Evolutionary conservation across 2,888 invertebrate species (phyloP).

Genomic region (Parnassius glacialis): DNA sequence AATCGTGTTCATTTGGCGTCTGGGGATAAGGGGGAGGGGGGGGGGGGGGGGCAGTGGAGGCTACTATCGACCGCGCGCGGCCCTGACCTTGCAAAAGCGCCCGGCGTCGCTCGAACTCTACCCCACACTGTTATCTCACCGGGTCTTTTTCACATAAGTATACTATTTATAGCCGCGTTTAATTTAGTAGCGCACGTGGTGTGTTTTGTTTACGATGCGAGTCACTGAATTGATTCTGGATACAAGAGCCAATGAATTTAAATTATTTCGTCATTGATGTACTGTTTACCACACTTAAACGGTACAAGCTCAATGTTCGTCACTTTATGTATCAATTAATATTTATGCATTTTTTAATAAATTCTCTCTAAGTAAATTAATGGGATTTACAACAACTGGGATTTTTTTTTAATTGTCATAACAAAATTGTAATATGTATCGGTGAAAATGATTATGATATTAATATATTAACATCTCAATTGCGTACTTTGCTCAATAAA

Average conservation of each 20-base stretch:
- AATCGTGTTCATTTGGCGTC: neutral
- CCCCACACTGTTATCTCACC: constrained; percentile 6
- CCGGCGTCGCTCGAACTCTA: constrained; percentile 11
- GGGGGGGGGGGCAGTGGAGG: neutral
- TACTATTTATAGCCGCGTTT: constrained; percentile 8
- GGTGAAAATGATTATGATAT: too few species aligned
- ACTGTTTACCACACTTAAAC: neutral
- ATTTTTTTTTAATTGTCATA: too few species aligned
- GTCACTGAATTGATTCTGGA: neutral
- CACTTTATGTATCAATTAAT: too few species aligned
- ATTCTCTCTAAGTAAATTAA: too few species aligned
- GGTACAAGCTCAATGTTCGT: too few species aligned
- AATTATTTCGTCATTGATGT: neutral
- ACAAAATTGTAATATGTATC: too few species aligned
- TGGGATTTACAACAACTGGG: too few species aligned
- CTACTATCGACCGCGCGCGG: constrained; percentile 28
- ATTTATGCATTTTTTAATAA: too few species aligned
- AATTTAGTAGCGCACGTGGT: constrained; percentile 11
- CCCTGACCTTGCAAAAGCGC: constrained; percentile 29
- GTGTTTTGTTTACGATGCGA: constrained; percentile 10
- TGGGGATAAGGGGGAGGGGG: neutral
- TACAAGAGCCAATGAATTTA: neutral
- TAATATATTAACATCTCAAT: too few species aligned
- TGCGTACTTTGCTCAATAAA: too few species aligned
- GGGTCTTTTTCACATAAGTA: constrained; percentile 5